Percentiles rank a stretch among this genome's conserved stretches.
Conservation (phyloP, 2,797 vertebrate species). For the Halcyon smyrnensis region DNA sequence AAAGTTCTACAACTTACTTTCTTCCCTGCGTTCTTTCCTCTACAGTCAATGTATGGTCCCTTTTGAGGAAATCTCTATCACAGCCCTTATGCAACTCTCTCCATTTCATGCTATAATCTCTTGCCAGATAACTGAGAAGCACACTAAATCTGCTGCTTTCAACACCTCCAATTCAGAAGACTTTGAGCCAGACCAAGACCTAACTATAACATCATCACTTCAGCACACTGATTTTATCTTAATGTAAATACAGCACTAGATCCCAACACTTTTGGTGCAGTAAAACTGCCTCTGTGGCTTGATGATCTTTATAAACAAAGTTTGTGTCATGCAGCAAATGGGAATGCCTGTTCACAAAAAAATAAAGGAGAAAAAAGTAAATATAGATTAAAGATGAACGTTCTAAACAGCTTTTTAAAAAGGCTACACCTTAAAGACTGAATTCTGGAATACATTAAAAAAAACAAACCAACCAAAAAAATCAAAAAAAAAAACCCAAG, state of each 20-base stretch:
- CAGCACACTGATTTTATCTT: slow-evolving; percentile 8
- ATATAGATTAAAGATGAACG: not conserved
- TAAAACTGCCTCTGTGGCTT: not conserved
- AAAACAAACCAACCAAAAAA: not conserved
- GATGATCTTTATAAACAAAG: not conserved
- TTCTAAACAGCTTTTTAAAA: not conserved
- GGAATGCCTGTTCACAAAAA: not conserved
- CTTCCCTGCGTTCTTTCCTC: not conserved
- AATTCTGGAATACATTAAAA: not conserved
- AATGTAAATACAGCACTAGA: not conserved
- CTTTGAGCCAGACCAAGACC: not conserved
- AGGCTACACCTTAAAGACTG: not conserved
- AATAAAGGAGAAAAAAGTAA: not conserved
- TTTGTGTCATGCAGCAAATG: not conserved
- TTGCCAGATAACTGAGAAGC: slow-evolving; percentile 19
- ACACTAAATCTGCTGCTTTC: slow-evolving; percentile 33
- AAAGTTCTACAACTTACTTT: not conserved
- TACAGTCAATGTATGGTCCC: not conserved
- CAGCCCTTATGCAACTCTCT: not conserved
- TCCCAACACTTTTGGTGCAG: not conserved
- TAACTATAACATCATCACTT: not conserved
- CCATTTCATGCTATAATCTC: not conserved
- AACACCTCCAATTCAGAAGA: not conserved
- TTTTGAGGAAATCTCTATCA: not conserved
- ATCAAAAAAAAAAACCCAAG: no score